Evolutionary conservation across 2,888 invertebrate species (phyloP).

Genomic region (Arrhopalites spinosus): DNA sequence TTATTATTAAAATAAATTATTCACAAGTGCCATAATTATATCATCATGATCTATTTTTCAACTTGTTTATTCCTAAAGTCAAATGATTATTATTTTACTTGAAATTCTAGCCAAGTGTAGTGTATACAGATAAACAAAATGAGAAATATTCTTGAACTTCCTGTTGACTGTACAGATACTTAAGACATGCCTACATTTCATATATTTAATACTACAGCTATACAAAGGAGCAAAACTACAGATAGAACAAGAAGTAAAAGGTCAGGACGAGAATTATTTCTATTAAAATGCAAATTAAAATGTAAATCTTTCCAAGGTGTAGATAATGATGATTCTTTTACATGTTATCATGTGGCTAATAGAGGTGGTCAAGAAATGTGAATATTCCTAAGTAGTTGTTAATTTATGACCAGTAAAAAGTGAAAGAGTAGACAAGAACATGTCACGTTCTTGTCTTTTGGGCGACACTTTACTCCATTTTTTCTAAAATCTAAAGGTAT

Average conservation of each 20-base stretch:
- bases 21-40: too few relatives aligned
- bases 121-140: too few relatives aligned
- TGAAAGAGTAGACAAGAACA: background rate
- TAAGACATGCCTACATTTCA: too few relatives aligned
- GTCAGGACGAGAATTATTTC: background rate
- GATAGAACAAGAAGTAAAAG: background rate
- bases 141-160: too few relatives aligned
- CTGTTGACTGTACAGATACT: too few relatives aligned
- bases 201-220: too few relatives aligned
- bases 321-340: background rate
- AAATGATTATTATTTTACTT: too few relatives aligned
- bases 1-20: background rate
- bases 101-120: too few relatives aligned
- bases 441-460: background rate
- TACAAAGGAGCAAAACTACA: too few relatives aligned
- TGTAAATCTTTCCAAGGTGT: background rate
- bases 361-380: too few relatives aligned
- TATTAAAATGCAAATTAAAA: constrained; percentile 4
- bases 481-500: background rate
- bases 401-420: background rate
- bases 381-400: background rate
- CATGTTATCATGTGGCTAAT: background rate
- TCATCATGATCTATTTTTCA: too few relatives aligned
- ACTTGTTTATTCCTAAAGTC: too few relatives aligned
- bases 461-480: background rate